A percentile compares a stretch with the other conserved stretches of the same genome.
Evolutionary conservation across 1,140 invertebrate genomes (phyloP).

Genomic region (Zaprionus ghesquierei): DNA sequence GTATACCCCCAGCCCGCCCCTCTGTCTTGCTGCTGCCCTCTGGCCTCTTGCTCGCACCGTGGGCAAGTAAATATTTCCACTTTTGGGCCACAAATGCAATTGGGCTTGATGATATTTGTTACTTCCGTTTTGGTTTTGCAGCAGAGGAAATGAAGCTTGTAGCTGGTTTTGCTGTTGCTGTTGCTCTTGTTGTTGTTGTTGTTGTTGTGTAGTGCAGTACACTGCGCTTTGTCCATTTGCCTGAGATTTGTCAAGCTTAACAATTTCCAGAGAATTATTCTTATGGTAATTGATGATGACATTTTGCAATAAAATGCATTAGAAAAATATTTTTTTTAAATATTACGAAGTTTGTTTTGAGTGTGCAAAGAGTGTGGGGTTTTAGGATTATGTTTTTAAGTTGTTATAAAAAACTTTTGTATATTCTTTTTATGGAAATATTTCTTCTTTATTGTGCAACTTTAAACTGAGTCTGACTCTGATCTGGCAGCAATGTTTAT

Average conservation of each 20-base stretch:
- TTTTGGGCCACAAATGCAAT: constrained; percentile 79
- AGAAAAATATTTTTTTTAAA: not conserved
- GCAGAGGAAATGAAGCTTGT: constrained; percentile 67
- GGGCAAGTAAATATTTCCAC: constrained; percentile 73
- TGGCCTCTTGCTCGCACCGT: constrained; percentile 1
- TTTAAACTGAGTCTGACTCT: not conserved
- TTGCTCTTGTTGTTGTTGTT: not conserved
- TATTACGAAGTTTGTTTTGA: not conserved
- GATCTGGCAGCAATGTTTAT: not conserved
- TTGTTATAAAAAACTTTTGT: not conserved
- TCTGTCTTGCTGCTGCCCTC: not conserved
- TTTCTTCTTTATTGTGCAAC: not conserved
- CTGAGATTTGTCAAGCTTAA: not conserved
- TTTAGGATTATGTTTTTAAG: too few relatives aligned
- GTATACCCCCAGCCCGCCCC: too few relatives aligned
- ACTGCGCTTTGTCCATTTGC: not conserved
- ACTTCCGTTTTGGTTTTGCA: constrained; percentile 71
- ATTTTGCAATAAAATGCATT: not conserved
- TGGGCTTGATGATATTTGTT: constrained; percentile 80
- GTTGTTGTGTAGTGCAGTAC: constrained; percentile 26
- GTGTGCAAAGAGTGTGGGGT: not conserved
- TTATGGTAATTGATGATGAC: not conserved
- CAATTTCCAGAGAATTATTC: not conserved
- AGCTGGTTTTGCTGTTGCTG: constrained; percentile 29
- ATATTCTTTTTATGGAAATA: not conserved